Evolutionary conservation across 1,140 invertebrate genomes (phyloP), one percentile per base, ranked within the genome.

Genomic region (Hypothenemus hampei): DNA sequence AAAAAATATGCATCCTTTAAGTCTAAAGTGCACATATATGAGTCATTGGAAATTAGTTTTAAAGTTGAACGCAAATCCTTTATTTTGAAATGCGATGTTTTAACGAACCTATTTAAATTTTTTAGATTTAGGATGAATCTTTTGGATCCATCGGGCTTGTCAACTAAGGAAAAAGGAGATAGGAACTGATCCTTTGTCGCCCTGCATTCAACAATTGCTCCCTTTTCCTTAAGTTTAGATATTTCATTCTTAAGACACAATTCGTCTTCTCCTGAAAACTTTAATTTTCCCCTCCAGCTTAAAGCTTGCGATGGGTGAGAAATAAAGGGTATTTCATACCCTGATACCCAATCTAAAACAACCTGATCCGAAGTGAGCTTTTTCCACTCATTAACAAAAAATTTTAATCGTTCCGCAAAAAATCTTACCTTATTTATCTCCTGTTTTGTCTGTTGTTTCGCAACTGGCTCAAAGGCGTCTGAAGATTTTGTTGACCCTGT

Each of bases 251-350:
- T 2, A n/a, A 22, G 20, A n/a, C n/a, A n/a, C 3, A 22, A n/a
- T 22, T 24, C 41, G 8, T 22, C 19, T 3, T 22, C 41, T 2
- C 18, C 15, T n/a, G n/a, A n/a, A 18, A 44, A n/a, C 4, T 44
- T 11, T n/a, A 7, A 22, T 20, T 2, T 4, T 24, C 4, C 23
- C 20, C 36, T 18, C 29, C 20, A 5, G 41, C 15, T 8, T 24
- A 16, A 2, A n/a, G 10, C 7, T 3, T 49, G 47, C n/a, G n/a
- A 11, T 41, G 21, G 49, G 21, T n/a, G 40, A 2, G 8, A 13
- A n/a, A 26, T 15, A 43, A 52, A 52, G 11, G 49, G 49, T 10
- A 52, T 6, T 15, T 23, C 16, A 29, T 52, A 52, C 18, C 49
- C 49, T 18, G 8, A 11, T 31, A 52, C 7, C 49, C 49, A 52